Conservation (phyloP, 2,888 invertebrate species). For the Aspidapion aeneum region DNA sequence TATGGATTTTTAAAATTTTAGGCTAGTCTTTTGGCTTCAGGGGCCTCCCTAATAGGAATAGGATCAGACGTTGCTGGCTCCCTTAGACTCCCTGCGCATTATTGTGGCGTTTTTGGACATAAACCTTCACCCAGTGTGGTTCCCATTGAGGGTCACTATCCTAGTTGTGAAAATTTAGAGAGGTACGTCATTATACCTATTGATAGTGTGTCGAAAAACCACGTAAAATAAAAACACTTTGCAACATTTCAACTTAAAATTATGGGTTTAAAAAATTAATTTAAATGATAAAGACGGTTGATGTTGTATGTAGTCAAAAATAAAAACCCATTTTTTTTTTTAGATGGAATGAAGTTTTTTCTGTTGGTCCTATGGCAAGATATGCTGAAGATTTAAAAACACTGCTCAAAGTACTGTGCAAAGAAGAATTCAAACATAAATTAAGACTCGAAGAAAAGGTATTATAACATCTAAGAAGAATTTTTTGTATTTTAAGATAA, state of each 20-base stretch:
- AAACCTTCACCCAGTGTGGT: slow-evolving; percentile 59
- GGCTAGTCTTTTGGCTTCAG: slow-evolving; percentile 61
- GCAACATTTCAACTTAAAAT: no score
- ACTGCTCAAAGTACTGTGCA: slow-evolving; percentile 65
- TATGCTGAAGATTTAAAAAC: slow-evolving; percentile 82
- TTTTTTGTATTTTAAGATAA: no score
- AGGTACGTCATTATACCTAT: no score
- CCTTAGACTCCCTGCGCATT: slow-evolving; percentile 82
- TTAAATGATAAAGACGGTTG: no score
- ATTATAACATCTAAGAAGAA: slow-evolving; percentile 27
- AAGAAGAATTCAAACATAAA: slow-evolving; percentile 48
- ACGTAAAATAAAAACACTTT: no score
- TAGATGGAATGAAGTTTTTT: slow-evolving; percentile 66
- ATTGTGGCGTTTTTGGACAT: slow-evolving; percentile 58
- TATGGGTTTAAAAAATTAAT: no score
- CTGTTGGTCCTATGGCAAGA: slow-evolving; percentile 82
- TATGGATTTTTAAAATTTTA: slow-evolving; percentile 35
- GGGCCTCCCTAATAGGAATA: slow-evolving; percentile 71
- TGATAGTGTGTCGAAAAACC: no score
- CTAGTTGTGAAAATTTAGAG: slow-evolving; percentile 53
- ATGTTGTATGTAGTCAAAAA: no score
- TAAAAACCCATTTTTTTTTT: no score
- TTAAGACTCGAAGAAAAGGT: slow-evolving; percentile 52
- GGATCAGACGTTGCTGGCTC: slow-evolving; percentile 90
- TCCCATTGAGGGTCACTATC: slow-evolving; percentile 65